Evolutionary conservation across 2,888 invertebrate species (phyloP), one percentile per base, ranked within the genome.

Genomic region (Rugalucina vietnamica): DNA sequence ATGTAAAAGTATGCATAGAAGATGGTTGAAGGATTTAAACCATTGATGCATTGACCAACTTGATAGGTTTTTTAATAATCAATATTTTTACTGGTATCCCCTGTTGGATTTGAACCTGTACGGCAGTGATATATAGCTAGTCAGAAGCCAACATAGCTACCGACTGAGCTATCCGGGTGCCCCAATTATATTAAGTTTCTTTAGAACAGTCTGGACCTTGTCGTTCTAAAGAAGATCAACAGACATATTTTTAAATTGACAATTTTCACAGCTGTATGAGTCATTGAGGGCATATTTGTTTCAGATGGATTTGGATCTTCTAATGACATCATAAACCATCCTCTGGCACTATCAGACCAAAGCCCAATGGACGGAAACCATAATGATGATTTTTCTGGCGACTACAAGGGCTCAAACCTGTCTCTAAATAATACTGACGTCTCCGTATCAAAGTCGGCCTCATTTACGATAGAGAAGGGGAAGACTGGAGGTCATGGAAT

Each of bases 401-500:
- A 90, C 85, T 78, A 86, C 85, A 18, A 88, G 84, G 77, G 91
- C 84, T 79, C 91, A 79, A 72, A 86, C 79, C 82, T 69, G 50
- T 81, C 81, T 60, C 74, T 86, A 0, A 82, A 84, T 75, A 84
- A 82, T 50, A 50, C 57, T 36, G 78, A 81, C 21, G 78, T 80
- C 1, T 76, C 54, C 14, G 36, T 84, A 71, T 83, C 85, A 36
- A 86, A 88, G 60, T 75, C 75, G 34, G 5, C 43, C 14, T 85
- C 82, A 43, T 77, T 74, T 36, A 49, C 36, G 10, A 39, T 73
- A 18, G 82, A 86, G 74, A 79, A 84, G 49, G 39, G 77, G 37
- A 74, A 72, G 34, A 29, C 32, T n/a, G 49, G 73, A 18, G 89
- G 87, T 34, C 95, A 95, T 85, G 95, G 95, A 4, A 88, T 96